Base-by-base conservation (phyloP, 2,888 invertebrate genomes). In the Lypha dubia region DNA sequence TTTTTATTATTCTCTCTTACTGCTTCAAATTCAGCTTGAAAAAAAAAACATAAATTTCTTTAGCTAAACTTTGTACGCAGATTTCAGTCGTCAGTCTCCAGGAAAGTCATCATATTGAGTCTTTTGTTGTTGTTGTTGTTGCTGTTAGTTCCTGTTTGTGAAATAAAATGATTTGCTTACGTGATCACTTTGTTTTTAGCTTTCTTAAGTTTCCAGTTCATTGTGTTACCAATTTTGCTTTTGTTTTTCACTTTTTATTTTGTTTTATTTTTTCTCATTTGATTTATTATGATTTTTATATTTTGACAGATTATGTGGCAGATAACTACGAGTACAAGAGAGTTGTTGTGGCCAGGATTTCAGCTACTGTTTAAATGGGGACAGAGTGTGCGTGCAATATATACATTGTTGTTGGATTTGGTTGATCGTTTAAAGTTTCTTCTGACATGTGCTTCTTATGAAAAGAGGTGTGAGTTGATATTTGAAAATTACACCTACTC, bases 221-320 rank as follows among this genome's bases (percentile, higher is more conserved):
- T 79, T 79, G 71, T 79, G 44, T 63, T 79, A 65, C 65, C 63
- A 71, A 62, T 67, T 76, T 46, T n/a, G 32, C 20, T 58, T 58
- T 51, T 28, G 41, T 79, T 58, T 79, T 58, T 41, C 28, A 0
- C 0, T 46, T 35, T 20, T 28, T 20, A n/a, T n/a, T n/a, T n/a
- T n/a, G n/a, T 35, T 79, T 9, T 41, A 24, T 87, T 89, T 28
- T 35, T 70, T 15, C 44, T 87, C 87, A 89, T 89, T 90, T 89
- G 89, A 90, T 90, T 90, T 90, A 90, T 90, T 90, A 89, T 88
- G 89, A 88, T 80, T 84, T 84, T 84, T 68, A 90, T 89, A 88
- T 90, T 90, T 90, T 90, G 90, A 90, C 90, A 90, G 90, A 90
- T 90, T 90, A 90, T 89, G 89, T 89, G 88, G 76, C 76, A 79